phyloP scores from a whole-genome alignment of 2,797 vertebrate species.

The Semaprochilodus insignis region DNA sequence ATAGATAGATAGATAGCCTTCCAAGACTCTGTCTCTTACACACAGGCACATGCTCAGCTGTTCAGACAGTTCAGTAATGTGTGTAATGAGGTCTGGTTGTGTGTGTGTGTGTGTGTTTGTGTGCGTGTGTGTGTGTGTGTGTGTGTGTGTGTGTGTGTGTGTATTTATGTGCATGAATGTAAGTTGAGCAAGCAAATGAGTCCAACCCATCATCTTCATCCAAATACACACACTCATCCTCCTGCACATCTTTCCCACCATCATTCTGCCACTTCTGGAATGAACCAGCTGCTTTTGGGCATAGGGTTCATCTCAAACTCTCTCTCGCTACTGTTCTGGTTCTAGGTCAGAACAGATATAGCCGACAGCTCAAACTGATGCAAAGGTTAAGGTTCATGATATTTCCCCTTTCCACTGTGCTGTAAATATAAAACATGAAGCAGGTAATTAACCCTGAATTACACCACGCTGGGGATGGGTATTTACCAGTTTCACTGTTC shows the following conservation, averaged over 20 bases:
- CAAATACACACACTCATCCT: conserved; percentile 4
- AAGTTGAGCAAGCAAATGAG: not conserved
- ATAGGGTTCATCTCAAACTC: conserved; percentile 5
- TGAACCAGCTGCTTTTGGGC: conserved; percentile 43
- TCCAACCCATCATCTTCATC: not conserved
- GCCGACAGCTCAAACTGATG: conserved; percentile 23
- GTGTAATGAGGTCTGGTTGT: conserved; percentile 5
- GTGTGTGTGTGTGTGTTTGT: not conserved
- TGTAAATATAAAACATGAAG: not conserved
- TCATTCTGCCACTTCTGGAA: conserved; percentile 47
- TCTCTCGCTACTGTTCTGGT: not conserved
- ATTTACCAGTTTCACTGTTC: too few species aligned
- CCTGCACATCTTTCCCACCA: conserved; percentile 37
- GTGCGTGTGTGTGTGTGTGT: too few species aligned
- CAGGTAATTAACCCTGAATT: not conserved
- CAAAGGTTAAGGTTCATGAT: conserved; percentile 28
- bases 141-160: too few species aligned
- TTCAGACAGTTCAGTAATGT: conserved; percentile 17
- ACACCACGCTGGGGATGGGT: too few species aligned
- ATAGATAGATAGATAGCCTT: too few species aligned
- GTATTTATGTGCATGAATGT: too few species aligned
- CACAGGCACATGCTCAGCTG: not conserved
- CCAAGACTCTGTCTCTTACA: too few species aligned
- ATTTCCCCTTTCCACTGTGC: conserved; percentile 22
- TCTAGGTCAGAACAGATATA: conserved; percentile 35